Conservation (phyloP, 2,888 invertebrate species). For the Autographa gamma region DNA sequence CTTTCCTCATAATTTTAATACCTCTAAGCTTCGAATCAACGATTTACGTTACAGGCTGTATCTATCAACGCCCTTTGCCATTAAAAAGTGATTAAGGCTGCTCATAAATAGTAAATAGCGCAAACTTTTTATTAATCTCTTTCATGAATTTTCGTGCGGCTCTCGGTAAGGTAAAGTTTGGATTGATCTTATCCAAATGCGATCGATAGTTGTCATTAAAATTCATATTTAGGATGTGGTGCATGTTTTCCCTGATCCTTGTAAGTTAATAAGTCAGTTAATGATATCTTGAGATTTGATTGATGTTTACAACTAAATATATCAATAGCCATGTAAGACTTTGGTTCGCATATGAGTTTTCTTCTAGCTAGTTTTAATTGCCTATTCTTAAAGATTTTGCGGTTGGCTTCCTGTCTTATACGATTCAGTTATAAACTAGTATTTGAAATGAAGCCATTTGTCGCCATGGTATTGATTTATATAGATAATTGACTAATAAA, state of each 20-base stretch:
- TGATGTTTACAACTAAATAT: too few relatives aligned
- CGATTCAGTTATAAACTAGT: too few relatives aligned
- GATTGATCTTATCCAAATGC: constrained; percentile 27
- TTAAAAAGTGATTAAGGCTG: constrained; percentile 4
- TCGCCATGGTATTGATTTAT: too few relatives aligned
- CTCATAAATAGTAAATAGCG: constrained; percentile 5
- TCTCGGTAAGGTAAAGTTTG: constrained; percentile 15
- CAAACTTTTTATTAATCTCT: constrained; percentile 10
- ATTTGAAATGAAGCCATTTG: too few relatives aligned
- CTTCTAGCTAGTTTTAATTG: neutral
- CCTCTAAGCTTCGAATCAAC: neutral
- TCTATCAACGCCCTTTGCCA: neutral
- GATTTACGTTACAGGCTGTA: neutral
- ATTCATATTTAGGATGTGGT: constrained; percentile 41
- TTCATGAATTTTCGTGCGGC: constrained; percentile 17
- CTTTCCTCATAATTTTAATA: too few relatives aligned
- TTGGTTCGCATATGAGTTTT: constrained; percentile 14
- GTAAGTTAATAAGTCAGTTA: constrained; percentile 10
- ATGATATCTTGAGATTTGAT: constrained; percentile 8
- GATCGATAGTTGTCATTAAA: constrained; percentile 32
- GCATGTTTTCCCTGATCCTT: constrained; percentile 10
- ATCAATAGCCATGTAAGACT: too few relatives aligned
- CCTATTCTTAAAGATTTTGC: too few relatives aligned
- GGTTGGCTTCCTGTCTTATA: too few relatives aligned
- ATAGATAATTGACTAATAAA: too few relatives aligned